Conservation (phyloP, 2,113 vertebrate genomes). For the Cricetomys ansorgei region DNA sequence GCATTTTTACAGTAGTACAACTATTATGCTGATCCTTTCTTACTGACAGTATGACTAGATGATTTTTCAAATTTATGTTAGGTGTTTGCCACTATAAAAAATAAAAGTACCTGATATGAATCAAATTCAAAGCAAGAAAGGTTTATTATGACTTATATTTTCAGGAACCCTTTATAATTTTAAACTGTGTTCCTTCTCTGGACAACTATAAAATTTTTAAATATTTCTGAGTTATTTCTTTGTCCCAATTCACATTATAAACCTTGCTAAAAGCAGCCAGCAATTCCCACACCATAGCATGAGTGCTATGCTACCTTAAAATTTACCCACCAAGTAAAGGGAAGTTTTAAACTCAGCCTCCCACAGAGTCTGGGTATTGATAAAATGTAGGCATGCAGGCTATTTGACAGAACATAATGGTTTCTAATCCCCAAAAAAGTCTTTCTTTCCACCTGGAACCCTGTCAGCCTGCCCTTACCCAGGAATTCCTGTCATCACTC, state of each 20-base stretch:
- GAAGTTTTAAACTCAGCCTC: neutral
- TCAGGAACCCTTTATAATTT: neutral
- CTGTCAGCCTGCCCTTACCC: rapidly evolving
- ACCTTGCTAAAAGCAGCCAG: neutral
- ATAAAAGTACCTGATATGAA: neutral
- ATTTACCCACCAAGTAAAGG: neutral
- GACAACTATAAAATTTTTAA: neutral
- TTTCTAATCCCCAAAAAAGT: neutral
- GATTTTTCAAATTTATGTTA: neutral
- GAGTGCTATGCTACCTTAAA: neutral
- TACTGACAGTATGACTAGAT: neutral
- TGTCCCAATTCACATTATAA: neutral
- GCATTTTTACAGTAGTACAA: neutral
- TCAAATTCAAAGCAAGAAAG: neutral
- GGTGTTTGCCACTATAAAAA: neutral
- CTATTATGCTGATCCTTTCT: neutral
- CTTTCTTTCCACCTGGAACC: neutral
- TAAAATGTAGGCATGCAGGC: neutral
- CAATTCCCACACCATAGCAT: too few species aligned
- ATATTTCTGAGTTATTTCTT: neutral
- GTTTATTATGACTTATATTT: neutral
- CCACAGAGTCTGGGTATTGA: neutral
- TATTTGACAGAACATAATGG: neutral
- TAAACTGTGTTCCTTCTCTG: neutral
- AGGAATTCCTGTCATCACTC: neutral